Evolutionary conservation across 2,113 vertebrate genomes (phyloP).

Genomic region (Todiramphus chloris): DNA sequence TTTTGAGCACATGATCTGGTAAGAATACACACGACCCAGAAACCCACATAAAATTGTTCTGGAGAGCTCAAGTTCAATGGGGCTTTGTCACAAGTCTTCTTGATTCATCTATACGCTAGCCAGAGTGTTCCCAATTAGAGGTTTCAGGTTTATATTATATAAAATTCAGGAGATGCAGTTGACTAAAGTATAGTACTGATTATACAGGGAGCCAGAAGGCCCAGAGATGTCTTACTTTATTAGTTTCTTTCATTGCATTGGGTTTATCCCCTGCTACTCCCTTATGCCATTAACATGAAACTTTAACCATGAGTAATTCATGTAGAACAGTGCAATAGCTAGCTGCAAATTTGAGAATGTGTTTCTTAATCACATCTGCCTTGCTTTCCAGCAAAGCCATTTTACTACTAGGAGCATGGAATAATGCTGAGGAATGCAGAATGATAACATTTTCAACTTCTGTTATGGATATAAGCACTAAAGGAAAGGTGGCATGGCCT

Average conservation of each 20-base stretch:
- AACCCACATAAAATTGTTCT: neutral
- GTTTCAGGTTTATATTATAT: neutral
- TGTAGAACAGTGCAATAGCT: neutral
- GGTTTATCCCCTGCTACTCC: neutral
- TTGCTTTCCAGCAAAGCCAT: neutral
- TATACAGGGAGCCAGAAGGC: neutral
- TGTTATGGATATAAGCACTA: neutral
- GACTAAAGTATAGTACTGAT: neutral
- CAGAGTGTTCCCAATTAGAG: neutral
- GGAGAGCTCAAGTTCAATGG: accelerated
- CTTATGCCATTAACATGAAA: neutral
- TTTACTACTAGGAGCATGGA: neutral
- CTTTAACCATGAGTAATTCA: neutral
- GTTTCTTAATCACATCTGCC: neutral
- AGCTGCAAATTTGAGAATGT: neutral
- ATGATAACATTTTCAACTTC: neutral
- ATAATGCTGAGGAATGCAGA: neutral
- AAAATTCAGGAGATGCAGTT: neutral
- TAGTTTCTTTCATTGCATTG: neutral
- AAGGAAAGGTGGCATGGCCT: neutral
- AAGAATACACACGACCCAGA: neutral
- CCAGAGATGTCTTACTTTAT: neutral
- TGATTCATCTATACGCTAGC: neutral
- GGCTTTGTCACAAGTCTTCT: neutral
- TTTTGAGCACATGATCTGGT: neutral